These are phyloP conservation scores for Myotis findleyi DNA, from an alignment of 2,797 vertebrate genomes.

Conservation along the genomic window DNA sequence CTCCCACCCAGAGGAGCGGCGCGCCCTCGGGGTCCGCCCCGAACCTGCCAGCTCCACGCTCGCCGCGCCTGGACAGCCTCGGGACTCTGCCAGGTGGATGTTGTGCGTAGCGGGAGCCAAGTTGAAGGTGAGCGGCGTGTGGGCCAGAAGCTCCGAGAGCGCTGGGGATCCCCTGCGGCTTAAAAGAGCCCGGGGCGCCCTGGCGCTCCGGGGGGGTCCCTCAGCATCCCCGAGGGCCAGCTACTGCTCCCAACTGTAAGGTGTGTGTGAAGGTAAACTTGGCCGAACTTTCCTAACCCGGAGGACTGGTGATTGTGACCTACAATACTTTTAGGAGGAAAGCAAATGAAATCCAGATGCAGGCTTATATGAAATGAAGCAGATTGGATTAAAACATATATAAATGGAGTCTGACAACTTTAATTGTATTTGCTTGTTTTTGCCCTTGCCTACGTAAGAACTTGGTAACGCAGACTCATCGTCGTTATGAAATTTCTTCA, in stretches of 20 bases:
- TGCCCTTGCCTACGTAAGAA: constrained; percentile 75
- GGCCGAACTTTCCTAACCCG: constrained; percentile 91
- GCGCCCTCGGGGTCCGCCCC: constrained; percentile 55
- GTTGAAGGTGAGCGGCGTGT: constrained; percentile 84
- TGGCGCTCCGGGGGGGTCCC: neutral
- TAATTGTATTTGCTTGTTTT: constrained; percentile 84
- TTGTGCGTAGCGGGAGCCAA: constrained; percentile 82
- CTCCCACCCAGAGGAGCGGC: constrained; percentile 68
- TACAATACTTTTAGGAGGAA: constrained; percentile 92
- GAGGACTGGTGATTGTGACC: constrained; percentile 93
- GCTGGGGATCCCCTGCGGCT: neutral
- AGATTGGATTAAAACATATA: constrained; percentile 88
- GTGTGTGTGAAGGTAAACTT: constrained; percentile 90
- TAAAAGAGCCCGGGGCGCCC: neutral
- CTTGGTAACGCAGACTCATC: constrained; percentile 72
- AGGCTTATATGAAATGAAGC: constrained; percentile 86
- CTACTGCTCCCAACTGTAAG: constrained; percentile 67
- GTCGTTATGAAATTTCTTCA: constrained; percentile 60
- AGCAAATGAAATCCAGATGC: constrained; percentile 94
- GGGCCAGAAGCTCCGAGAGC: constrained; percentile 1
- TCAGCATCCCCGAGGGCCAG: neutral
- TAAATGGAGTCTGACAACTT: constrained; percentile 90
- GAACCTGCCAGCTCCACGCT: constrained; percentile 56
- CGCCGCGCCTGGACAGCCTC: constrained; percentile 75
- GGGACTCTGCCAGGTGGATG: constrained; percentile 82